Evolutionary conservation across 1,140 invertebrate genomes (phyloP), one percentile per base, ranked within the genome.

Genomic region (Lanistes nyassanus): DNA sequence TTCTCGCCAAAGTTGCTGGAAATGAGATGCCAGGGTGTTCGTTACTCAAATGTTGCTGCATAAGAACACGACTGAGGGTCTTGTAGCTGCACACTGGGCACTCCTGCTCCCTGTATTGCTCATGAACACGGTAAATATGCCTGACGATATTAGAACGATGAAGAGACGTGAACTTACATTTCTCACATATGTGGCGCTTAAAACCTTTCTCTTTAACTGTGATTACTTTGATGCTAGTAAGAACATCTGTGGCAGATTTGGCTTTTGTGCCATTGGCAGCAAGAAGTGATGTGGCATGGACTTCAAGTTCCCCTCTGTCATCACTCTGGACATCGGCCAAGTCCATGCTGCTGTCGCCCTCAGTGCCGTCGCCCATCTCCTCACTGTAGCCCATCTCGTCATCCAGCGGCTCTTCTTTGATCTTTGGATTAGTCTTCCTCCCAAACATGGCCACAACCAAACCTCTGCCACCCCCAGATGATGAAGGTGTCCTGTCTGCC

Each of bases 131-230:
- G 42, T 79, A 78, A 37, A 81, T 76, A 55, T 81, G 80, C 2
- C 80, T 65, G 23, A 79, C 75, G 23, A 81, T 64, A 47, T 81
- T 81, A 31, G 80, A 79, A 3, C 80, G 72, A 51, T 81, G 80
- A 6, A 81, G 58, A 29, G 80, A 81, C 47, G 80, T 81, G 55
- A 81, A 81, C 42, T 74, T 76, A 64, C 80, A 81, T 34, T 67
- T 75, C 62, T 81, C 80, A 70, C 80, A 81, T 16, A 74, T 74
- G 64, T 76, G 78, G 29, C 76, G 74, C 66, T 76, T 78, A 42
- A 77, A 55, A 19, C 58, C 60, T 6, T 74, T 75, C 29, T 81
- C 77, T 36, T 72, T 70, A 26, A 75, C 39, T 34, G 75, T 78
- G 23, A 81, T 62, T 21, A 81, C 77, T 34, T 78, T 74, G 53